phyloP scores from a whole-genome alignment of 2,888 invertebrate genomes.

The Aporophyla lueneburgensis region DNA sequence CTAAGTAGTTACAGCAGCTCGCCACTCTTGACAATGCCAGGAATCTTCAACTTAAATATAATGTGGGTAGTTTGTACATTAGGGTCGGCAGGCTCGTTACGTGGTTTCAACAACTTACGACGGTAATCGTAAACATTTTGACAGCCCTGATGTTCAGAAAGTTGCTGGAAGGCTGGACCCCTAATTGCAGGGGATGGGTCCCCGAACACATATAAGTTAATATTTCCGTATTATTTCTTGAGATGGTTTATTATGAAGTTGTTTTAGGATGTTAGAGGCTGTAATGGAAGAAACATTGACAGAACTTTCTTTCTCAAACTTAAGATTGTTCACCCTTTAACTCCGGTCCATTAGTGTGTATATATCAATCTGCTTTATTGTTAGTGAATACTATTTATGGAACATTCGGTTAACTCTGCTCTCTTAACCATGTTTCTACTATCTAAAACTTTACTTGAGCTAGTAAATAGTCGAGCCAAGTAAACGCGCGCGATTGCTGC shows the following conservation, averaged over 20 bases:
- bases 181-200: slow-evolving; percentile 57
- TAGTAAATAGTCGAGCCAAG: not conserved
- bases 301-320: not conserved
- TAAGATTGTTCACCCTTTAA: not conserved
- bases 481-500: slow-evolving; percentile 5
- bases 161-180: slow-evolving; percentile 60
- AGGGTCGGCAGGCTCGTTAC: slow-evolving; percentile 69
- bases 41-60: slow-evolving; percentile 73
- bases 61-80: slow-evolving; percentile 74
- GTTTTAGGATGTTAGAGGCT: slow-evolving; percentile 19
- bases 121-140: slow-evolving; percentile 73
- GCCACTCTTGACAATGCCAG: slow-evolving; percentile 53
- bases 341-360: not conserved
- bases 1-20: slow-evolving; percentile 58
- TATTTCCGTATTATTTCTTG: slow-evolving; percentile 48
- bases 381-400: slow-evolving; percentile 1
- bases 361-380: not conserved
- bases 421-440: slow-evolving; percentile 12
- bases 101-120: slow-evolving; percentile 69
- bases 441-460: slow-evolving; percentile 1
- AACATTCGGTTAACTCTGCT: not conserved
- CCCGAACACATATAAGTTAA: slow-evolving; percentile 47
- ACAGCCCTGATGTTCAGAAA: slow-evolving; percentile 64
- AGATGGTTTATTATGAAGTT: slow-evolving; percentile 13
- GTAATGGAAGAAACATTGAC: slow-evolving; percentile 18